Evolutionary conservation across 2,797 vertebrate species (phyloP), one percentile per base, ranked within the genome.

Genomic region (Chloroceryle inda): DNA sequence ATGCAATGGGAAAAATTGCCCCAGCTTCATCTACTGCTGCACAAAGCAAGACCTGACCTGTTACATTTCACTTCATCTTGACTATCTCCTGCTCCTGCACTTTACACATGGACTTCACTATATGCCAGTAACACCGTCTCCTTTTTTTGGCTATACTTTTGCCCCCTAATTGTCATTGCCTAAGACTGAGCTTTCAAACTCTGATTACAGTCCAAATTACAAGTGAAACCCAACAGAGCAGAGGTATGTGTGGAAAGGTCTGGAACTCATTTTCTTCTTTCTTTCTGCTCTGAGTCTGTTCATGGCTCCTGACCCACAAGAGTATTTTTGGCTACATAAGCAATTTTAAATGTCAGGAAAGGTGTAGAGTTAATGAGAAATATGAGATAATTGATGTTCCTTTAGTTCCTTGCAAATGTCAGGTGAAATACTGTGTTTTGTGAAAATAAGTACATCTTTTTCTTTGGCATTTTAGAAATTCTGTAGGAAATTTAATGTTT

Each of bases 1-100:
- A 31, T 56, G 26, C 53, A 68, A 59, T 10, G 13, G 37, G 14
- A 85, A 71, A 49, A 58, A 49, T 13, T 72, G 3, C 18, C 47
- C 26, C 27, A 59, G 19, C 10, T 67, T 19, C 3, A 0, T 27
- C n/a, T 45, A 27, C 3, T 1, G 0, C 13, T 49, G 31, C 9
- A 40, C 13, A n/a, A 10, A 29, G 22, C 45, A 59, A 29, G 35
- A 66, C 40, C 16, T 1, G 1, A 59, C 19, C 24, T 26, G 11
- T 68, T 61, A 61, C 14, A 35, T 45, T 17, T 9, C 21, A 12
- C n/a, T 67, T 86, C 58, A 27, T 7, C 9, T 49, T 3, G 0
- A 8, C 26, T 44, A 3, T 9, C 10, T 76, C 13, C n/a, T 35
- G 10, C 35, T 11, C 6, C 26, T 47, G 17, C 4, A 18, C 15